Base-by-base conservation (phyloP, 1,140 invertebrate species). In the Leptinotarsa defecta region DNA sequence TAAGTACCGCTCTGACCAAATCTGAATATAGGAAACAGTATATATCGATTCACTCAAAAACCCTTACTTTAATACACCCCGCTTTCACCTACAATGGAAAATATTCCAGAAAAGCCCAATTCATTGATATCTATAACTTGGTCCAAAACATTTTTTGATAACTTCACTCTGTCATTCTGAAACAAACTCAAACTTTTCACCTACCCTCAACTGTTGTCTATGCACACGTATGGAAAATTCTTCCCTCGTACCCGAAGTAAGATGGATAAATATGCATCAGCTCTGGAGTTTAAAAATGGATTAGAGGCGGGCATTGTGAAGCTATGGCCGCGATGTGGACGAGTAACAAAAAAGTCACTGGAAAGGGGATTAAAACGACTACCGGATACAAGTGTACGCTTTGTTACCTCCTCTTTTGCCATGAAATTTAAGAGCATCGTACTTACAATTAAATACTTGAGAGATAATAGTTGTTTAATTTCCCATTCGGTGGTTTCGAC, bases 251-350 rank as follows among this genome's bases (percentile, higher is more conserved):
- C 27, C 27, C 22, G 22, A 13, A 27, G 20, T 65, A 27, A 78
- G 72, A 76, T 57, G 73, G 76, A 73, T 79, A 79, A 79, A 79
- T 79, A 79, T 79, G 77, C 77, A 76, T 74, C 73, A 76, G 74
- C 20, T 70, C 19, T 6, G 34, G 68, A 48, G 19, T 70, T 70
- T 48, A 70, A 70, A 70, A 70, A 70, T 70, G 48, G 68, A 49
- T 70, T 70, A 70, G 34, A 70, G 68, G 48, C 68, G 34, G 68
- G 68, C 48, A 70, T 70, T 70, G 68, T 70, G 34, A 24, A 70
- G 43, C 68, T 49, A 49, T 70, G 48, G 68, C 68, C 68, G 68
- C 48, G 20, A 52, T 70, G 34, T 70, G 68, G 68, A 48, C 48
- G 48, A 71, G 48, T 22, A 61, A 71, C 43, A 69, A 34, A 48